phyloP scores from a whole-genome alignment of 2,113 vertebrate species.

The Phalacrocorax pelagicus region DNA sequence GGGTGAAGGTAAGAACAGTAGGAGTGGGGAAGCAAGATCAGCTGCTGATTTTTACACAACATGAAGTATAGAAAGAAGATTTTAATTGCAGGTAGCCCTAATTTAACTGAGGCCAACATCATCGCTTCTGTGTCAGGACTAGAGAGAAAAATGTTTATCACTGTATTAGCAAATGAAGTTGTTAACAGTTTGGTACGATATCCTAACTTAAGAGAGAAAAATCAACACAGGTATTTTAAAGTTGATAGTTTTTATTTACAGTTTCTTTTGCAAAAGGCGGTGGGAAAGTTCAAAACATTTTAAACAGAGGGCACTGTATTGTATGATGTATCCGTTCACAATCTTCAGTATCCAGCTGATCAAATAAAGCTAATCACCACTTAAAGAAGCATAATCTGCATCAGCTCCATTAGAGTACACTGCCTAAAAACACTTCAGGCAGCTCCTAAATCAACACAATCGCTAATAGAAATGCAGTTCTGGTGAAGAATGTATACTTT shows the following conservation, averaged over 20 bases:
- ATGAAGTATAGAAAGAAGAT: not conserved
- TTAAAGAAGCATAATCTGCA: conserved; percentile 31
- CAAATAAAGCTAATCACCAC: conserved; percentile 59
- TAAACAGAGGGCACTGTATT: conserved; percentile 54
- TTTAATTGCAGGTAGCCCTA: not conserved
- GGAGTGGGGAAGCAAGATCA: not conserved
- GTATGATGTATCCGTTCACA: conserved; percentile 34
- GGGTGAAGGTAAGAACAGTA: not conserved
- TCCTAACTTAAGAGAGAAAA: conserved; percentile 32
- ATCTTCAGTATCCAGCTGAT: conserved; percentile 49
- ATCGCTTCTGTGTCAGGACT: not conserved
- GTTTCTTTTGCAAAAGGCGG: conserved; percentile 72
- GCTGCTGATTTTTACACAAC: not conserved
- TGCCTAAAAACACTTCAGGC: conserved; percentile 30
- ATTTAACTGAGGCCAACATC: not conserved
- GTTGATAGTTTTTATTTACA: conserved; percentile 80
- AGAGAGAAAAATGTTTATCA: not conserved
- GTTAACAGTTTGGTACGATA: not conserved
- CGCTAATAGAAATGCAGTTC: conserved; percentile 43
- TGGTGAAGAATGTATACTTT: not conserved
- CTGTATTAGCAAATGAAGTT: not conserved
- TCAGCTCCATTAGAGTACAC: conserved; percentile 44
- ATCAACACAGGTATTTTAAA: conserved; percentile 62
- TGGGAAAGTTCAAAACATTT: conserved; percentile 66
- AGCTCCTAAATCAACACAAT: conserved; percentile 61